Evolutionary conservation across 2,113 vertebrate species (phyloP), one percentile per base, ranked within the genome.

Genomic region (Phyllostomus hastatus): DNA sequence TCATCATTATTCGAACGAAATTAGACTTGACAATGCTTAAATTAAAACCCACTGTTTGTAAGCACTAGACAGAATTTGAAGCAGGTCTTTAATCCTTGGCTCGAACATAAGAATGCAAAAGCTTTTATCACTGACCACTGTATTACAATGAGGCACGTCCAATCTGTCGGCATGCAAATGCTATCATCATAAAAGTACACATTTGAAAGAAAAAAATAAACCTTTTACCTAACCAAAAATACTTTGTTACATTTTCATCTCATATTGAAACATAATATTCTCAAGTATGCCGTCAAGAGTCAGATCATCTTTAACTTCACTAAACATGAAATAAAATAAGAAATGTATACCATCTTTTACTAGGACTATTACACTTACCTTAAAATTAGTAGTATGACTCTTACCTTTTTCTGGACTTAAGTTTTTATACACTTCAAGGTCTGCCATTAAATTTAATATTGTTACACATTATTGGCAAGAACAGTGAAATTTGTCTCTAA

Each of bases 381-480:
- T 91, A 91, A 89, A 91, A 96, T 85, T 79, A 76, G 90, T 48
- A 91, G 61, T 46, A 91, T 52, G 38, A 96, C 92, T 97, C 99
- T 99, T 98, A 99, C 99, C 99, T 98, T 98, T 99, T 97, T 99
- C 99, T 97, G 99, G 98, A 98, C 98, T 99, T 97, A 99, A 98
- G 98, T 99, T 99, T 98, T 99, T 99, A 98, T 99, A 99, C 94
- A 99, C 99, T 99, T 99, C 99, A 97, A 99, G 99, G 98, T 99
- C 99, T 99, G 99, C 99, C 99, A 99, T 99, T 98, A 98, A 98
- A 97, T 98, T 95, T 93, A 96, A 96, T 97, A 97, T 75, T 98
- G 79, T 82, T 94, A 48, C 90, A 95, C 99, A 99, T 99, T 97
- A 97, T 97, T 98, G 97, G 93, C 96, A 84, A 97, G 95, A 66